Conservation (phyloP, 2,888 invertebrate species). For the Allophyes oxyacanthae region DNA sequence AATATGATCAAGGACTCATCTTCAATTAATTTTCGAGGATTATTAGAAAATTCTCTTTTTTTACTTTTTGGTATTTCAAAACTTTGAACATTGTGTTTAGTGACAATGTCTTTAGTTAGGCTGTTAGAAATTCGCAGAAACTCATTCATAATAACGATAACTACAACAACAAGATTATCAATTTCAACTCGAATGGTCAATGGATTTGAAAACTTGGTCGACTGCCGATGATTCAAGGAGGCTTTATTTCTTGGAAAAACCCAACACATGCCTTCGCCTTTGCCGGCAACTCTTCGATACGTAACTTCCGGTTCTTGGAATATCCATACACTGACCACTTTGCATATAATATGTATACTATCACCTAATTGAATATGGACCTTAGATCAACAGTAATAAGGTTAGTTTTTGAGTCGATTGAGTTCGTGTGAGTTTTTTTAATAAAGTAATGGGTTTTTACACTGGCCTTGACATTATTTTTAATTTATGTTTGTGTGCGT, state of each 20-base stretch:
- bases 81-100: too few species aligned
- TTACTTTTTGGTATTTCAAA: too few species aligned
- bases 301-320: slow-evolving; percentile 61
- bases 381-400: neutral
- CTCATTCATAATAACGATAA: neutral
- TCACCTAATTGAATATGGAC: slow-evolving; percentile 12
- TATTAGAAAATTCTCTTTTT: slow-evolving; percentile 15
- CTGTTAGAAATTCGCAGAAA: slow-evolving; percentile 3
- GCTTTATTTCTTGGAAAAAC: slow-evolving; percentile 56
- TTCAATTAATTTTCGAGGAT: slow-evolving; percentile 20
- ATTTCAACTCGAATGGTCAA: slow-evolving; percentile 20
- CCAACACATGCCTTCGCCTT: slow-evolving; percentile 37
- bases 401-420: slow-evolving; percentile 8
- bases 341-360: slow-evolving; percentile 16
- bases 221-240: slow-evolving; percentile 47
- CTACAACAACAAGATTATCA: slow-evolving; percentile 4
- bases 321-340: slow-evolving; percentile 36
- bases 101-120: too few species aligned
- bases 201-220: slow-evolving; percentile 37
- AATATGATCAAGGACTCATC: slow-evolving; percentile 17
- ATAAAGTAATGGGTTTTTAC: slow-evolving; percentile 49
- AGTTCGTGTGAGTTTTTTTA: slow-evolving; percentile 14
- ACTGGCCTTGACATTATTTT: slow-evolving; percentile 61
- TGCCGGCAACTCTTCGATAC: slow-evolving; percentile 42
- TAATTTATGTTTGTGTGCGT: slow-evolving; percentile 18